Evolutionary conservation across 2,888 invertebrate genomes (phyloP), one percentile per base, ranked within the genome.

Genomic region (Cheilosia vernalis): DNA sequence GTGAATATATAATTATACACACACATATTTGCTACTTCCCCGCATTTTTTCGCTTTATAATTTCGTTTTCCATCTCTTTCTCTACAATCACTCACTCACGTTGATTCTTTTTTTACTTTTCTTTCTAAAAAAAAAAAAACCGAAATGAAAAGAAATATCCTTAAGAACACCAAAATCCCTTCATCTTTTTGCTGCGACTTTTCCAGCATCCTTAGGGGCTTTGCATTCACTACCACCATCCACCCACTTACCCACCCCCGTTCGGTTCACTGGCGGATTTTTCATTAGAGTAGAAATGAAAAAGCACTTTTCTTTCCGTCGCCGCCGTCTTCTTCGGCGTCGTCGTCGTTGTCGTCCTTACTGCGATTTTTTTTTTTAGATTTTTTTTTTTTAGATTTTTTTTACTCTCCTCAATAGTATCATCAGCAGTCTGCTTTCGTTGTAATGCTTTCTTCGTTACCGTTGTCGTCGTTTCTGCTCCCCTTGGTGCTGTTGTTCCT

Each of bases 211-310:
- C 76, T 76, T 33, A 21, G 76, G 81, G 80, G 85, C 72, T 85
- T 84, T 81, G 76, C 81, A 77, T 81, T 81, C 66, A 66, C 58
- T 53, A 60, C 60, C 27, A 40, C 53, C 53, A 66, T 13, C 13
- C 66, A 33, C 47, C 47, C 37, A 37, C 37, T 66, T 37, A 10
- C 56, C 24, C 49, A 44, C 40, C 51, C 58, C 60, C 37, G 30
- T 27, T 24, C n/a, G 74, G 30, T 64, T 74, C 64, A 66, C 49
- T 76, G 70, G 85, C 66, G 70, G 85, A 81, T 85, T 85, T 85
- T 85, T 85, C 85, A 85, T 85, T 85, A 85, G 70, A 85, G 81
- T 76, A 64, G 66, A 85, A 85, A 85, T 85, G 85, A 85, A 85
- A 85, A 85, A 76, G 76, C 85, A 80, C 81, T 80, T 80, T 85